Evolutionary conservation across 2,113 vertebrate genomes (phyloP), one percentile per base, ranked within the genome.

Genomic region (Nerophis ophidion): DNA sequence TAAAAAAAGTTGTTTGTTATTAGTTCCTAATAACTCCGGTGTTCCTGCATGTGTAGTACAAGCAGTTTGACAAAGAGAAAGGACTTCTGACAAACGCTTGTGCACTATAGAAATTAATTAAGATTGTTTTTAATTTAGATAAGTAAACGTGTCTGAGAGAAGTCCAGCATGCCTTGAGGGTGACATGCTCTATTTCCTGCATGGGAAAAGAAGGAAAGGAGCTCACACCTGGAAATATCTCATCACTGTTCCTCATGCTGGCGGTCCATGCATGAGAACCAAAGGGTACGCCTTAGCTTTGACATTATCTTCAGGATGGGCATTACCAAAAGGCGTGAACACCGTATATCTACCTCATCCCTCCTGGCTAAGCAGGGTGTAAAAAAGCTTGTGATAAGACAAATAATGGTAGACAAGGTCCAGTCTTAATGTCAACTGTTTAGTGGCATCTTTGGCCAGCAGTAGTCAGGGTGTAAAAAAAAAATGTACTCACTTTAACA

Each of bases 291-390:
- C 60, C 51, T 66, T 33, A 46, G 34, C 47, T 72, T 54, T 52
- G 49, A 61, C 74, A 68, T 85, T 81, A 84, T 87, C 83, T 74
- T 61, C 80, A 85, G 85, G 85, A 84, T 87, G 83, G 80, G 77
- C 79, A 83, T 68, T 81, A 67, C 75, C 75, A 47, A 74, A 26
- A 79, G 74, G 85, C 66, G 79, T 79, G 79, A 80, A 83, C 60
- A 48, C 59, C 61, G 70, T 65, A 66, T 83, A 80, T 60, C 0
- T 12, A n/a, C 17, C 7, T 14, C 57, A 54, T 3, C 61, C 64
- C 69, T 76, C 68, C 61, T 71, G 57, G 63, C 38, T 63, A 63
- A 61, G 65, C 67, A 66, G 77, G 71, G 77, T 84, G 82, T 84
- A 77, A 79, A 75, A 75, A 70, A 72, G 48, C 49, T 62, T 59